phyloP scores from a whole-genome alignment of 2,113 vertebrate genomes.

The Spea bombifrons region DNA sequence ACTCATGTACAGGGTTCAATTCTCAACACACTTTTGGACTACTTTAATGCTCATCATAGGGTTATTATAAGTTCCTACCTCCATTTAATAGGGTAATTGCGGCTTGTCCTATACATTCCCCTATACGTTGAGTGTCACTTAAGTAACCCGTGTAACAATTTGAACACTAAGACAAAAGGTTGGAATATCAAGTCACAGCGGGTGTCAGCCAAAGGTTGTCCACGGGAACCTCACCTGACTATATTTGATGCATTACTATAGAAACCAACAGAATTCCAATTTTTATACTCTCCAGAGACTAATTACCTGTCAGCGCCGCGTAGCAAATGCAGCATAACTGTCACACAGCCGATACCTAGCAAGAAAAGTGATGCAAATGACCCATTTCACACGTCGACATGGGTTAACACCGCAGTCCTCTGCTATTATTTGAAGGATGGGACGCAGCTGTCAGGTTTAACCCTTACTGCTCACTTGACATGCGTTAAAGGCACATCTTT shows the following conservation, averaged over 20 bases:
- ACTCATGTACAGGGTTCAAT: too few species aligned
- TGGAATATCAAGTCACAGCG: background rate
- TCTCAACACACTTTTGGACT: too few species aligned
- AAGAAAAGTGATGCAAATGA: conserved; percentile 41
- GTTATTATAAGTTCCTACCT: background rate
- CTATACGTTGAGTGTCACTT: background rate
- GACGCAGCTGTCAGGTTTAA: conserved; percentile 14
- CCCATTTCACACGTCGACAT: conserved; percentile 24
- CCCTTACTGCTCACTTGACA: background rate
- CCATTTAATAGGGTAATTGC: conserved; percentile 8
- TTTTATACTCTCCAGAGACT: conserved; percentile 43
- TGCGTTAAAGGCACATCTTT: background rate
- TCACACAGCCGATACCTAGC: conserved; percentile 22
- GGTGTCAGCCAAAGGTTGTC: conserved; percentile 6
- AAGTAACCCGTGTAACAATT: background rate
- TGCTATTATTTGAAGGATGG: background rate
- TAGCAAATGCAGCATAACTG: conserved; percentile 41
- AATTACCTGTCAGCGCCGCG: conserved; percentile 42
- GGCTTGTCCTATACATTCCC: background rate
- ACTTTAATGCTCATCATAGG: too few species aligned
- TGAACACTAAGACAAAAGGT: background rate
- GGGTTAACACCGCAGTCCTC: conserved; percentile 22
- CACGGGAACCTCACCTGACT: conserved; percentile 24
- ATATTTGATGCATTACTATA: conserved; percentile 47
- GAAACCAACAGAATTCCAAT: conserved; percentile 31